phyloP scores from a whole-genome alignment of 2,113 vertebrate genomes.

The Motacilla alba region DNA sequence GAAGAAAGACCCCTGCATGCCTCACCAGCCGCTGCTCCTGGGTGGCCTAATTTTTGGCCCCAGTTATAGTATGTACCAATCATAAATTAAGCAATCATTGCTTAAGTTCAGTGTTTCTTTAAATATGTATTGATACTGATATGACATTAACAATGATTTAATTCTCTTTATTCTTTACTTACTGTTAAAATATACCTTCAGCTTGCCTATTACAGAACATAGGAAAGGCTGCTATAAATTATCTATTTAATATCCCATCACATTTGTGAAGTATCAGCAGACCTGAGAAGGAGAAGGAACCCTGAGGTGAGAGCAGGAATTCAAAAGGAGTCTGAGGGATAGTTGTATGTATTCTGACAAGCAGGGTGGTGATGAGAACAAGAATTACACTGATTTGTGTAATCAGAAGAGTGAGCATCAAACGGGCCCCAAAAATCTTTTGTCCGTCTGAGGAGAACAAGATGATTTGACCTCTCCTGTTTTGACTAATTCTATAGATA shows the following conservation, averaged over 20 bases:
- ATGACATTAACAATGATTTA: background rate
- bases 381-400: background rate
- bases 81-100: background rate
- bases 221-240: background rate
- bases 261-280: background rate
- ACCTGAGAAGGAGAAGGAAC: background rate
- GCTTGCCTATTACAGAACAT: background rate
- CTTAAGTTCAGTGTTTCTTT: background rate
- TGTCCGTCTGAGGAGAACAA: background rate
- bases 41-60: conserved; percentile 33
- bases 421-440: background rate
- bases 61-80: background rate
- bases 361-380: background rate
- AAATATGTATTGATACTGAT: background rate
- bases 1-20: conserved; percentile 28
- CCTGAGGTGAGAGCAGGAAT: background rate
- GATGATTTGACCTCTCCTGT: background rate
- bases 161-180: background rate
- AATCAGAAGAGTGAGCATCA: background rate
- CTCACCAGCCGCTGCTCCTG: conserved; percentile 14
- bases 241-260: background rate
- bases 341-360: background rate
- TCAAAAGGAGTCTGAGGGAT: background rate
- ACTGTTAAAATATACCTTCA: background rate
- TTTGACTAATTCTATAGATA: background rate